These are phyloP conservation scores for Malurus cyaneus DNA, from an alignment of 2,113 vertebrate genomes.

Conservation along the genomic window DNA sequence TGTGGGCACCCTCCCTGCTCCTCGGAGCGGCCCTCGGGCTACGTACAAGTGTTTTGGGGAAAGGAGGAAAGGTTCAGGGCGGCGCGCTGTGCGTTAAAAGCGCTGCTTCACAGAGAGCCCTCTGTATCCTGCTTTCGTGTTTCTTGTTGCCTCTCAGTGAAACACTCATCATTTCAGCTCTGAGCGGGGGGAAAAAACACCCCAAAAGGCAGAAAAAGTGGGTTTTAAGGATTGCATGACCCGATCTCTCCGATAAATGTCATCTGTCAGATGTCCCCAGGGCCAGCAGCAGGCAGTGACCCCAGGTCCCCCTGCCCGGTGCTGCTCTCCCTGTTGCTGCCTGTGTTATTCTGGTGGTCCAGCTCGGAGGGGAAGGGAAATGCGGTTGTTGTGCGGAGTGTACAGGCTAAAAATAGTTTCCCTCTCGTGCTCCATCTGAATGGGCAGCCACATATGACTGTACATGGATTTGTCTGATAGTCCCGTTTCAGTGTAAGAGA, in stretches of 20 bases:
- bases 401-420: conserved; percentile 44
- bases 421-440: conserved; percentile 40
- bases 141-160: neutral
- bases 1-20: fast-evolving
- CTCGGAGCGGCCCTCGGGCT: fast-evolving
- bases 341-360: neutral
- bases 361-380: neutral
- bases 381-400: neutral
- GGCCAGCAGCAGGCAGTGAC: neutral
- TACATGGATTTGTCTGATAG: conserved; percentile 63
- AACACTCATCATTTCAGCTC: neutral
- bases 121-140: neutral
- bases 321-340: neutral
- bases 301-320: neutral
- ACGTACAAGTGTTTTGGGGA: fast-evolving
- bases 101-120: neutral
- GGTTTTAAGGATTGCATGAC: neutral
- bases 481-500: conserved; percentile 57
- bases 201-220: neutral
- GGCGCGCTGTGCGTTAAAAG: fast-evolving
- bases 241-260: neutral
- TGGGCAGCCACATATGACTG: conserved; percentile 53
- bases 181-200: neutral
- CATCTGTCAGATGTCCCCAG: neutral
- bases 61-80: neutral